A percentile compares a stretch with the other conserved stretches of the same genome.
These are phyloP conservation scores for Nebria ingens DNA, from an alignment of 1,140 invertebrate genomes.

Conservation along the genomic window DNA sequence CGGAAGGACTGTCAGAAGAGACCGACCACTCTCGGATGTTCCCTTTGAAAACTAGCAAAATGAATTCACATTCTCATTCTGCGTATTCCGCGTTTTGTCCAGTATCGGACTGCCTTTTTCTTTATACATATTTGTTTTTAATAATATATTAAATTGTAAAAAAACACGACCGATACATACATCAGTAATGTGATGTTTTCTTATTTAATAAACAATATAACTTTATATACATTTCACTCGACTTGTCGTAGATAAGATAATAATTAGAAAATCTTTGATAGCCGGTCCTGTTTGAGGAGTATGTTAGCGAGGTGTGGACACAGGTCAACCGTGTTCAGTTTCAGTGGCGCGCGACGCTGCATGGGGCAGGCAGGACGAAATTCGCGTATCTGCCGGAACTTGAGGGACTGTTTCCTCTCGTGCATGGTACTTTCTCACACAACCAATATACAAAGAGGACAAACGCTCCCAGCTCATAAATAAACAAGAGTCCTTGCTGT, in stretches of 20 bases:
- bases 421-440: not conserved
- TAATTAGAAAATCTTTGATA: not conserved
- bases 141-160: too few species aligned
- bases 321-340: not conserved
- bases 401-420: not conserved
- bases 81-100: too few species aligned
- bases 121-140: too few species aligned
- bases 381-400: too few species aligned
- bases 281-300: not conserved
- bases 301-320: not conserved
- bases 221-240: too few species aligned
- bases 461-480: not conserved
- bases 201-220: too few species aligned
- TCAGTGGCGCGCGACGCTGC: not conserved
- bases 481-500: not conserved
- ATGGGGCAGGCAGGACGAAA: too few species aligned
- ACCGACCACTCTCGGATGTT: conserved; percentile 1
- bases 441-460: not conserved
- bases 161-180: too few species aligned
- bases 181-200: too few species aligned
- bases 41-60: conserved; percentile 7
- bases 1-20: not conserved
- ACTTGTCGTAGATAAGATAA: too few species aligned
- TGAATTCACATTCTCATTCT: conserved; percentile 5
- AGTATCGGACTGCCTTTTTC: too few species aligned